Evolutionary conservation across 2,797 vertebrate genomes (phyloP), one percentile per base, ranked within the genome.

Genomic region (Hirundo rustica): DNA sequence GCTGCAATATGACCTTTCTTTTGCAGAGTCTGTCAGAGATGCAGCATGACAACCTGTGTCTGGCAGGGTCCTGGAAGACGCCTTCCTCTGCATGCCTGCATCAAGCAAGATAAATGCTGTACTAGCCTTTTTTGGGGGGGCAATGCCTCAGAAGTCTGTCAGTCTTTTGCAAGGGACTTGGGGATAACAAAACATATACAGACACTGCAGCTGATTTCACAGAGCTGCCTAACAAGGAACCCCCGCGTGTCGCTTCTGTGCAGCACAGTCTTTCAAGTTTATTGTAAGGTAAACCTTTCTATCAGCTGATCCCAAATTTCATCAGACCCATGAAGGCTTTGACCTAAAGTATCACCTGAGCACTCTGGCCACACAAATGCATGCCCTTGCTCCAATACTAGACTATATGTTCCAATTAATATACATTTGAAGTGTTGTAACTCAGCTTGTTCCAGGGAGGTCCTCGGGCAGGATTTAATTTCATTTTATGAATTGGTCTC

Each of bases 381-480:
- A 62, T 38, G 20, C 16, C 7, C 90, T 92, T 79, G 3, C 53
- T 85, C 76, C 88, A 93, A 88, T 79, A 74, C 40, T 91, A 58
- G 42, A 64, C 38, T 32, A 67, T 54, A 65, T 65, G 53, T 42
- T n/a, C 50, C 55, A 89, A 79, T 82, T 79, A 90, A 85, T 82
- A 76, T 16, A 38, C 27, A 88, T 88, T 54, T 81, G 34, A 85
- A 82, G 50, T 67, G 32, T 54, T 79, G 34, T 30, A 79, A 79
- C 29, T 88, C 53, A 85, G 29, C 47, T 91, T 53, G 26, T 85
- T 88, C 20, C 42, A 76, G 34, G 74, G 80, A 92, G 45, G 34
- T 95, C 67, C 42, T 94, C 10, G 7, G 61, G 57, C 42, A 94
- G 67, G 34, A 88, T 74, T 92, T 79, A 81, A 42, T 92, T 92